Evolutionary conservation across 2,113 vertebrate genomes (phyloP).

Genomic region (Hyaena hyaena): DNA sequence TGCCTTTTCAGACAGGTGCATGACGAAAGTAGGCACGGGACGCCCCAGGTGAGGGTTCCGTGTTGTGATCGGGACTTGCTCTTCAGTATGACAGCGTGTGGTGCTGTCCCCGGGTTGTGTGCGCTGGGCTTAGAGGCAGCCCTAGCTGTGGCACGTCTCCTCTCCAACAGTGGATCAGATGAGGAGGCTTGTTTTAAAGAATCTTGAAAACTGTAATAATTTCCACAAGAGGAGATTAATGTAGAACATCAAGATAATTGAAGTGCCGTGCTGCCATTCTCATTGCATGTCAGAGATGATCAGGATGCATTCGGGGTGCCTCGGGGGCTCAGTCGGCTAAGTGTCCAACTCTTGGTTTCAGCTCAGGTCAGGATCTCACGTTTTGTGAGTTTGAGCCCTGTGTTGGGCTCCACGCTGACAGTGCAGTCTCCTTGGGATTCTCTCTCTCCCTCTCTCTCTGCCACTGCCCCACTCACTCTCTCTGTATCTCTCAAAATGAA

Average conservation of each 20-base stretch:
- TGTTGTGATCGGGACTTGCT: neutral
- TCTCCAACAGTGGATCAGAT: neutral
- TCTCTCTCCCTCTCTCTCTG: no score
- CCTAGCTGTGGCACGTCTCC: neutral
- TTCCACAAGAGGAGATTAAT: neutral
- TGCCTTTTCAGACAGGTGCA: neutral
- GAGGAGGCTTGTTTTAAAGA: slow-evolving; percentile 9
- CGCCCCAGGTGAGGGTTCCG: neutral
- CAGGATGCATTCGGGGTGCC: neutral
- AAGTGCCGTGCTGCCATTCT: neutral
- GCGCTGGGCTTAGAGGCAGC: neutral
- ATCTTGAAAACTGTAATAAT: neutral
- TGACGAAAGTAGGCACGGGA: neutral
- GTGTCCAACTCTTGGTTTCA: no score
- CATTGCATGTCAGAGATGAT: neutral
- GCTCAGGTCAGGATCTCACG: no score
- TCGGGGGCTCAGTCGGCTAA: no score
- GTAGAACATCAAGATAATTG: neutral
- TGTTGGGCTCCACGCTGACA: no score
- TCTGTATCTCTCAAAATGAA: no score
- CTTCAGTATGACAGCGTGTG: neutral
- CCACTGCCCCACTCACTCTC: no score
- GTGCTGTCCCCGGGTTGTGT: neutral
- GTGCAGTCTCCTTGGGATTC: no score
- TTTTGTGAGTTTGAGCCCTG: no score